A percentile compares a stretch with the other conserved stretches of the same genome.
Conservation (phyloP, 2,113 vertebrate species). For the Numenius arquata region DNA sequence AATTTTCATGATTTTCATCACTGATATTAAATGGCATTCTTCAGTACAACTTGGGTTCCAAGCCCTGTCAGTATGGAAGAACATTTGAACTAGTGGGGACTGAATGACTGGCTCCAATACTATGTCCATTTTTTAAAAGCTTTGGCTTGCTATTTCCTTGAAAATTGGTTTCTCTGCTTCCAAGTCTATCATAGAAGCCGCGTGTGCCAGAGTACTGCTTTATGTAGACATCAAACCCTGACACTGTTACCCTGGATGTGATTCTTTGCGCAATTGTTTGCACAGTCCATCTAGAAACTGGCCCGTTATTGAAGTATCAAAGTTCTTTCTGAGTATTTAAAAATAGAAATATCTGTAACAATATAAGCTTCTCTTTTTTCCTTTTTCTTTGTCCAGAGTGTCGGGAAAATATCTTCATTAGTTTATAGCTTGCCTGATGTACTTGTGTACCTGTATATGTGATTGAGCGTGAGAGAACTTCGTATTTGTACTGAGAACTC, state of each 20-base stretch:
- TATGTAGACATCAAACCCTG: not conserved
- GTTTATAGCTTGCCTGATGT: not conserved
- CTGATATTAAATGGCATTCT: not conserved
- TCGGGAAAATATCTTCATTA: not conserved
- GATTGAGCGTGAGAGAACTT: not conserved
- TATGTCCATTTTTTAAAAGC: not conserved
- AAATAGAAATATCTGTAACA: not conserved
- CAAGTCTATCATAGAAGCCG: not conserved
- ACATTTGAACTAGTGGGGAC: not conserved
- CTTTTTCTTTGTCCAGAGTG: not conserved
- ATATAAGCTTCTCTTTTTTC: not conserved
- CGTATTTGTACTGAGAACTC: not conserved
- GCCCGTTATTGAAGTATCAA: not conserved
- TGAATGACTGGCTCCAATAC: slow-evolving; percentile 20
- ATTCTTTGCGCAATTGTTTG: not conserved
- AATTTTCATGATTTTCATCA: slow-evolving; percentile 5
- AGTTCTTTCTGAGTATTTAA: not conserved
- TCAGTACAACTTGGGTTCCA: not conserved
- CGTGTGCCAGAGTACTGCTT: not conserved
- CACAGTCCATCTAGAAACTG: not conserved
- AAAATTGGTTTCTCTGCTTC: not conserved
- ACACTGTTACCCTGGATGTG: not conserved
- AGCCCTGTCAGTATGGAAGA: not conserved
- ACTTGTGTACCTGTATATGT: not conserved
- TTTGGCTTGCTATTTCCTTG: slow-evolving; percentile 18